These are phyloP conservation scores for Bubo blakistoni DNA, from an alignment of 2,113 vertebrate genomes.

Conservation along the genomic window DNA sequence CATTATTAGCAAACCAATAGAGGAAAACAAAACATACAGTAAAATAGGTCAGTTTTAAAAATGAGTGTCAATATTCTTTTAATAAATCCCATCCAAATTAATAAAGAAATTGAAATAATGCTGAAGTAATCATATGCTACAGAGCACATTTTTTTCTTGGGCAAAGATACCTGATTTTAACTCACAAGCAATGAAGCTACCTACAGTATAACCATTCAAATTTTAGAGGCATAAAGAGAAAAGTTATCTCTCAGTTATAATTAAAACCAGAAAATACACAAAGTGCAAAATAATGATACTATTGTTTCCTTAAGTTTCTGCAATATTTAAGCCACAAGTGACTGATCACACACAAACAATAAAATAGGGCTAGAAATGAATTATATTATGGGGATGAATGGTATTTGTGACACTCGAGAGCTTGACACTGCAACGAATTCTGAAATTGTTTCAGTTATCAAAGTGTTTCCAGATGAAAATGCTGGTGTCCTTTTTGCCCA, in stretches of 20 bases:
- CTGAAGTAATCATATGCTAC: neutral
- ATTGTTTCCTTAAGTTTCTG: constrained; percentile 34
- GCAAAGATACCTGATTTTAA: neutral
- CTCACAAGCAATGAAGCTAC: neutral
- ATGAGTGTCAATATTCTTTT: neutral
- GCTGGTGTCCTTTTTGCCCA: neutral
- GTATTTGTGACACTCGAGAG: constrained; percentile 21
- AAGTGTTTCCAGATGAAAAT: constrained; percentile 10
- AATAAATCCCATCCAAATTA: neutral
- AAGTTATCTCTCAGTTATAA: neutral
- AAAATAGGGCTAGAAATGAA: neutral
- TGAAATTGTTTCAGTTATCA: constrained; percentile 9
- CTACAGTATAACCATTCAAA: neutral
- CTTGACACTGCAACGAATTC: neutral
- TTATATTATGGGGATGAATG: neutral
- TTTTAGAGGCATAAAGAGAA: neutral
- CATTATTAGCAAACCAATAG: neutral
- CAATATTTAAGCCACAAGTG: constrained; percentile 23
- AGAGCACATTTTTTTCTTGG: neutral
- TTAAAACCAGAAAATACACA: constrained; percentile 1
- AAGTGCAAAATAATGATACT: neutral
- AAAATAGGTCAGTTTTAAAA: neutral
- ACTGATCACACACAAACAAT: constrained; percentile 12
- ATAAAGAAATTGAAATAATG: neutral
- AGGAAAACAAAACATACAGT: neutral